Base-by-base conservation (phyloP, 2,797 vertebrate species). In the Acanthurus leucopareius region DNA sequence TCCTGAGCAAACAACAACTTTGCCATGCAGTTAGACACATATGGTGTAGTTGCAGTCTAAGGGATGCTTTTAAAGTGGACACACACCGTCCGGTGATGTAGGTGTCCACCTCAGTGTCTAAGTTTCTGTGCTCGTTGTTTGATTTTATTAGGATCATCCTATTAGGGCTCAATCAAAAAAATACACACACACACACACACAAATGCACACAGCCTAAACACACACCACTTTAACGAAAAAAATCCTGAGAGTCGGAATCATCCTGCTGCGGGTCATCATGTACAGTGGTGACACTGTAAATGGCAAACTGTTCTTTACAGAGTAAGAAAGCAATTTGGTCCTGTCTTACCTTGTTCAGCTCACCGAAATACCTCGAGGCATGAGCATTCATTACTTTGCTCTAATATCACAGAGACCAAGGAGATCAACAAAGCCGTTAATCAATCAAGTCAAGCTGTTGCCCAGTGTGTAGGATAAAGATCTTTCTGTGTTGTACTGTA, bases 311-410 rank as follows among this genome's bases (percentile, higher is more conserved):
- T 38, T 67, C 63, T 54, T 59, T 61, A 20, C 60, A 48, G 64
- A 52, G 56, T 42, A 5, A 82, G 40, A 22, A 51, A 56, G 71
- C 78, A 83, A 56, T 84, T 74, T 88, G 79, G 57, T 74, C 77
- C 71, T 51, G 68, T 63, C 73, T 77, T n/a, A 52, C 69, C 48
- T 62, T 40, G 25, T 60, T 25, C 76, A 66, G 56, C 57, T 48
- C 69, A 73, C 61, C 44, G 47, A 81, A 89, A 77, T 60, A 86
- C 78, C 87, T 45, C 35, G 74, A 89, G 88, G 86, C 85, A 42
- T n/a, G 63, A 73, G 54, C 85, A 85, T 86, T 91, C 89, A 89
- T 91, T 91, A 88, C 86, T 82, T 81, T 84, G 73, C 75, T 89
- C 86, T 88, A 88, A 88, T 90, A 91, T 84, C 86, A 75, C 75